These are phyloP conservation scores for Gallinago stenura DNA, from an alignment of 2,797 vertebrate genomes.

Conservation along the genomic window DNA sequence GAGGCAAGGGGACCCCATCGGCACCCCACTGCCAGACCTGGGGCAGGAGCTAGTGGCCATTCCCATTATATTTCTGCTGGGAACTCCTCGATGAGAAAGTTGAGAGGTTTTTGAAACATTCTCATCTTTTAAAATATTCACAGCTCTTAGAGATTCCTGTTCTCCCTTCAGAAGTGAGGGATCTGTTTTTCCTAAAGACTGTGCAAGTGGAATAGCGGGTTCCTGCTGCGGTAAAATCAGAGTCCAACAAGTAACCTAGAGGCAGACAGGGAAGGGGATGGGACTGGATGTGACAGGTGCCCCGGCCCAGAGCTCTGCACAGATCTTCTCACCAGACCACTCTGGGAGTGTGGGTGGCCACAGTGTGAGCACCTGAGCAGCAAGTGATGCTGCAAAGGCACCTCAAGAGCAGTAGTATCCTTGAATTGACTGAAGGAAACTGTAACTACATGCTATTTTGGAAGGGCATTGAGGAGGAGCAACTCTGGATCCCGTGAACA, in stretches of 20 bases:
- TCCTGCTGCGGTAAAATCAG: not conserved
- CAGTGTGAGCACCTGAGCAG: not conserved
- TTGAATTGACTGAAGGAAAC: not conserved
- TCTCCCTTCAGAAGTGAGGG: not conserved
- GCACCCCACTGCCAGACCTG: not conserved
- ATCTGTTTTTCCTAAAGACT: not conserved
- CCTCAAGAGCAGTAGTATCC: not conserved
- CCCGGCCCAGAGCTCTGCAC: not conserved
- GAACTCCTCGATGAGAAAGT: not conserved
- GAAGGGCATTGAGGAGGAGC: not conserved
- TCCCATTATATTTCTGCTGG: not conserved
- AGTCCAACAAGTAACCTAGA: not conserved
- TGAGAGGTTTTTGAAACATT: not conserved
- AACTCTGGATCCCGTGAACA: not conserved
- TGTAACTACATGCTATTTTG: not conserved
- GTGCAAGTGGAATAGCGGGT: not conserved
- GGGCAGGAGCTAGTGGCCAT: not conserved
- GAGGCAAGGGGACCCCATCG: not conserved
- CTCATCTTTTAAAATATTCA: not conserved
- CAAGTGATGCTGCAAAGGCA: not conserved
- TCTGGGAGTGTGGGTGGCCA: fast-evolving
- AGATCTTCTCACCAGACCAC: not conserved
- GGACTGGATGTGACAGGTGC: not conserved
- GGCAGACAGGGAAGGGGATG: not conserved
- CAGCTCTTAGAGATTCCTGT: not conserved